phyloP scores from a whole-genome alignment of 2,113 vertebrate genomes.

The Marmota flaviventris region DNA sequence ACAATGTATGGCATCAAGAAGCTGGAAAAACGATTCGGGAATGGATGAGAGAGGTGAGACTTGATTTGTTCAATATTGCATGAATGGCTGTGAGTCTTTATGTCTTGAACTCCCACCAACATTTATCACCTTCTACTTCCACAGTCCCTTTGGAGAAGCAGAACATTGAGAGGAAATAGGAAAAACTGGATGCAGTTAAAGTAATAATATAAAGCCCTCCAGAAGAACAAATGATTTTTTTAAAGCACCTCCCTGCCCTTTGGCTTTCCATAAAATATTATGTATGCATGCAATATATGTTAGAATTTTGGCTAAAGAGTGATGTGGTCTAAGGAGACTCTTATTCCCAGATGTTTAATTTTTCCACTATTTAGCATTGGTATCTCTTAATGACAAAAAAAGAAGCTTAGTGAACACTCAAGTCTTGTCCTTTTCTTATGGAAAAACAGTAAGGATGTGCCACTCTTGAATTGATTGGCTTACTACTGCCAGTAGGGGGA shows the following conservation, averaged over 20 bases:
- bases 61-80: not conserved
- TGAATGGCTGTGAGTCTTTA: slow-evolving; percentile 55
- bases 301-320: not conserved
- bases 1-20: slow-evolving; percentile 99
- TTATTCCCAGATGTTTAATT: slow-evolving; percentile 15
- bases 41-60: slow-evolving; percentile 97
- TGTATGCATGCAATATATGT: not conserved
- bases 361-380: slow-evolving; percentile 7
- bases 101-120: not conserved
- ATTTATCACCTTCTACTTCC: not conserved
- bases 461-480: slow-evolving; percentile 39
- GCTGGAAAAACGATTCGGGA: slow-evolving; percentile 95
- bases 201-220: slow-evolving; percentile 49
- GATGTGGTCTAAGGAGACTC: not conserved
- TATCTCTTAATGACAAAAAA: slow-evolving; percentile 40
- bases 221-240: slow-evolving; percentile 6
- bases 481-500: slow-evolving; percentile 15
- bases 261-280: not conserved
- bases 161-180: not conserved
- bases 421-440: slow-evolving; percentile 17
- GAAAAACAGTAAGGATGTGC: not conserved
- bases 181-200: slow-evolving; percentile 50
- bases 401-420: not conserved
- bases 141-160: slow-evolving; percentile 25
- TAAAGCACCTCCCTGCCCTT: not conserved